Percentiles rank a stretch among this genome's conserved stretches.
Conservation (phyloP, 2,888 invertebrate genomes). For the Philaethria dido region DNA sequence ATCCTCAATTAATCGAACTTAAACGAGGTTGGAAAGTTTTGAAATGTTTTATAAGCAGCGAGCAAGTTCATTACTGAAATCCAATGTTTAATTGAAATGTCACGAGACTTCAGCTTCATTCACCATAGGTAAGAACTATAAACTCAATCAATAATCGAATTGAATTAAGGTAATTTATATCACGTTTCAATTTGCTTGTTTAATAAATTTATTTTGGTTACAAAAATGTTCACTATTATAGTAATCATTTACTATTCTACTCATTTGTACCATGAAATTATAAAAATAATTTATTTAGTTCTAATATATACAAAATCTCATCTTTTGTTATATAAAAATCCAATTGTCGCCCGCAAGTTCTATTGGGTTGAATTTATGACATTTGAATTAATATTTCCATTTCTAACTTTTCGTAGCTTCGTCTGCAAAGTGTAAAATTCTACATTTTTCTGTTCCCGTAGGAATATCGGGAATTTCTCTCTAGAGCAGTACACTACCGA, state of each 20-base stretch:
- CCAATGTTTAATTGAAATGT: slow-evolving; percentile 70
- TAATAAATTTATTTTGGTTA: background rate
- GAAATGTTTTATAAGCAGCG: slow-evolving; percentile 55
- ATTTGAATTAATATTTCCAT: no score
- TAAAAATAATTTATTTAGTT: background rate
- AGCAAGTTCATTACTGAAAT: slow-evolving; percentile 66
- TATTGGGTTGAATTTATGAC: no score
- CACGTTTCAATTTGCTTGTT: background rate
- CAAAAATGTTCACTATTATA: background rate
- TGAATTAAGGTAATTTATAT: slow-evolving; percentile 15
- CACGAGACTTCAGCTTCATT: slow-evolving; percentile 54
- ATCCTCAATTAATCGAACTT: slow-evolving; percentile 57
- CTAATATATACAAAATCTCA: background rate
- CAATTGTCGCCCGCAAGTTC: no score
- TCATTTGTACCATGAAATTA: no score
- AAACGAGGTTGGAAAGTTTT: slow-evolving; percentile 59
- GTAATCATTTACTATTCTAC: no score
- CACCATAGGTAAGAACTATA: slow-evolving; percentile 34
- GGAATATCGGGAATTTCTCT: no score
- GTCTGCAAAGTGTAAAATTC: no score
- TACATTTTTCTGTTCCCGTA: no score
- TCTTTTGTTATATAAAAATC: background rate
- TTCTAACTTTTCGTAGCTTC: no score
- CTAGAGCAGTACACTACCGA: background rate
- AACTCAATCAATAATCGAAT: slow-evolving; percentile 13